A percentile compares a stretch with the other conserved stretches of the same genome.
Evolutionary conservation across 1,140 invertebrate genomes (phyloP).

Genomic region (Pomacea maculata): DNA sequence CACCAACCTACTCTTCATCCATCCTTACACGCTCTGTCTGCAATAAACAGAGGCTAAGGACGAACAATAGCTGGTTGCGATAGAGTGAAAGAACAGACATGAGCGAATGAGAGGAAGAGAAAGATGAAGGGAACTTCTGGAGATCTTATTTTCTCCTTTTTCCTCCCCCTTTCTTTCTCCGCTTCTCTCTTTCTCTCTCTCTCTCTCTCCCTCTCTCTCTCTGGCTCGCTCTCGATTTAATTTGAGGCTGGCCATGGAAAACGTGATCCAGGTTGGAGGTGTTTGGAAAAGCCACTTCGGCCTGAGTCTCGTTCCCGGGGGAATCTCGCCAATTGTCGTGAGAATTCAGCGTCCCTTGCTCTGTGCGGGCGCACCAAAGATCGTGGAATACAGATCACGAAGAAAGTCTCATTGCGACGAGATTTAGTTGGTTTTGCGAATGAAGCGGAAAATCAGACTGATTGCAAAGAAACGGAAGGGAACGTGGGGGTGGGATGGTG

Average conservation of each 20-base stretch:
- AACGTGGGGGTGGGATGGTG: no score
- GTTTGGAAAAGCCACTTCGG: slow-evolving; percentile 13
- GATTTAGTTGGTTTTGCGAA: slow-evolving; percentile 20
- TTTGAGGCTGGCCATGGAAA: slow-evolving; percentile 16
- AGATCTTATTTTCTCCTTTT: slow-evolving; percentile 7
- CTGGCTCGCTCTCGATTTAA: slow-evolving; percentile 15
- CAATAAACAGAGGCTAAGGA: neutral
- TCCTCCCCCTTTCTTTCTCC: neutral
- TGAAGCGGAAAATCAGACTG: slow-evolving; percentile 22
- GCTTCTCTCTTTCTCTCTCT: no score
- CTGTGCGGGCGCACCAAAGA: slow-evolving; percentile 2
- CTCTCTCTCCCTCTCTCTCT: no score
- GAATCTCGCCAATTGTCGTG: slow-evolving; percentile 15
- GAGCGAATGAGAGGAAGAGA: no score
- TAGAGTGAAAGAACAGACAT: no score
- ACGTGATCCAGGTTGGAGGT: slow-evolving; percentile 11
- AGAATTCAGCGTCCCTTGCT: slow-evolving; percentile 12
- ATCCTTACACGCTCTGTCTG: neutral
- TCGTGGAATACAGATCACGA: slow-evolving; percentile 22
- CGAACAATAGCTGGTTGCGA: slow-evolving; percentile 12
- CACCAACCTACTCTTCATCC: neutral
- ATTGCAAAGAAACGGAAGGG: slow-evolving; percentile 6
- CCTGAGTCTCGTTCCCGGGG: neutral
- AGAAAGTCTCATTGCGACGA: slow-evolving; percentile 6
- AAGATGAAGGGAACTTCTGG: neutral